Evolutionary conservation across 2,113 vertebrate species (phyloP).

Genomic region (Leptocoma aspasia): DNA sequence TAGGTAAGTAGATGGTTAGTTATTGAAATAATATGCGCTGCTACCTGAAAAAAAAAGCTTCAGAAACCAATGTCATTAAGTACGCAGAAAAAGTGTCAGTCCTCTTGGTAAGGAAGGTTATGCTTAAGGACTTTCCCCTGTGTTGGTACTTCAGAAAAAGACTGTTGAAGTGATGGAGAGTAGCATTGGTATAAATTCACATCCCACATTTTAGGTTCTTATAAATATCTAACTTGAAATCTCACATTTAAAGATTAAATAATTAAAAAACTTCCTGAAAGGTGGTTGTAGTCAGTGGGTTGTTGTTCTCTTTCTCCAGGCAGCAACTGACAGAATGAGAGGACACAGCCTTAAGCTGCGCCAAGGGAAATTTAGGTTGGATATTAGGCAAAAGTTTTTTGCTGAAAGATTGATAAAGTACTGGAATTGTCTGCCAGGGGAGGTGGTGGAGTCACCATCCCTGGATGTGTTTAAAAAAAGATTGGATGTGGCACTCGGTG

Average conservation of each 20-base stretch:
- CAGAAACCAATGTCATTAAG: background rate
- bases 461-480: background rate
- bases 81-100: background rate
- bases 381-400: background rate
- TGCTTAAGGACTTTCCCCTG: background rate
- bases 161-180: background rate
- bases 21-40: background rate
- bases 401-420: background rate
- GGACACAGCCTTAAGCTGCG: background rate
- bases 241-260: too few relatives aligned
- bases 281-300: background rate
- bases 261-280: too few relatives aligned
- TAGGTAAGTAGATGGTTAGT: background rate
- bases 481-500: background rate
- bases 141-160: background rate
- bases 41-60: background rate
- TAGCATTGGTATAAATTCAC: background rate
- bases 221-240: background rate
- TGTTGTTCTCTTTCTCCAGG: background rate
- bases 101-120: background rate
- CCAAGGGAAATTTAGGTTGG: background rate
- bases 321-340: background rate
- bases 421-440: background rate
- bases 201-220: background rate
- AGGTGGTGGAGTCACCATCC: background rate